Evolutionary conservation across 2,113 vertebrate genomes (phyloP), one percentile per base, ranked within the genome.

Genomic region (Mastomys natalensis): DNA sequence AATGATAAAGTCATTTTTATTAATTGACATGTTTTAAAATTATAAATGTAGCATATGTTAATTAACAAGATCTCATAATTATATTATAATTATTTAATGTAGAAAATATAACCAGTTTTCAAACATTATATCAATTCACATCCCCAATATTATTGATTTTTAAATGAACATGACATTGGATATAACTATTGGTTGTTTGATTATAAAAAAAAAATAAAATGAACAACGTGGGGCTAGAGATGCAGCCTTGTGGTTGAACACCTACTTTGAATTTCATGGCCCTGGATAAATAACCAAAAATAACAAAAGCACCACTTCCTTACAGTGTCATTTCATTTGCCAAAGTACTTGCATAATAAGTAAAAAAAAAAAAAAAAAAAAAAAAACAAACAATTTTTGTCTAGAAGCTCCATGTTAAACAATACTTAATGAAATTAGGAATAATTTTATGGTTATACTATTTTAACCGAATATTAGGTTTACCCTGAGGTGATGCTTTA

Each of bases 41-140:
- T 70, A 82, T 86, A 11, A 86, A 77, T 76, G 68, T 87, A 60
- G 2, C 37, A 91, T 62, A 43, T 24, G 37, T 58, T 60, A 82
- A 60, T 40, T 15, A 58, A 26, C 5, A 40, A 21, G 26, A n/a
- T 5, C 21, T 13, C 53, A 82, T 58, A 40, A n/a, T 82, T 22
- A 81, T 88, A 80, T 80, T 55, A 60, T 81, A 86, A 45, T 81
- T 21, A 81, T 91, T 91, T 95, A 85, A 43, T 12, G 24, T 40
- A 64, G 6, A 93, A 53, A 85, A 48, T 43, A 73, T 24, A 60
- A 5, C 13, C 22, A 40, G 12, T 84, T 60, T 84, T 62, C 1
- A 58, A 81, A 78, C 91, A 60, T n/a, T n/a, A 26, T 1, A 70
- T 51, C 31, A 76, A 55, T 76, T 29, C 80, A 26, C 16, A 82